phyloP scores from a whole-genome alignment of 64 coral and sea anemone species.

The Stylophora pistillata region DNA sequence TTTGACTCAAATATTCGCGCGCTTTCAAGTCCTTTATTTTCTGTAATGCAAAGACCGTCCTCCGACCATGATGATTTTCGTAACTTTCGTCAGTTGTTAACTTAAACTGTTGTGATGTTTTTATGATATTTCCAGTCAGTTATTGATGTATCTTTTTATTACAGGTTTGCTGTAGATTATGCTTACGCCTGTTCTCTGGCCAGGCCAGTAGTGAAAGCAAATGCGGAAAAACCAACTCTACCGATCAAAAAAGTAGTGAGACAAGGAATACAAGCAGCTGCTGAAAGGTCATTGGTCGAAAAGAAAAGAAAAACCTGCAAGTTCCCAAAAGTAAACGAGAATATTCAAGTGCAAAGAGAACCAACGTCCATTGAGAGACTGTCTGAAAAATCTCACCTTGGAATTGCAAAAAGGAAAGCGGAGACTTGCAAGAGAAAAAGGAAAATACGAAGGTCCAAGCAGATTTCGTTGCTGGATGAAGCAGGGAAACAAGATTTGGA shows the following conservation, averaged over 20 bases:
- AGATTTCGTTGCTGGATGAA: conserved; percentile 14
- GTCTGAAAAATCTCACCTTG: not conserved
- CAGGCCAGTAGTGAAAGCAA: not conserved
- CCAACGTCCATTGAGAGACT: no score
- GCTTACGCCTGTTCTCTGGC: conserved; percentile 39
- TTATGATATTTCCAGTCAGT: not conserved
- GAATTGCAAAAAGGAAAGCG: not conserved
- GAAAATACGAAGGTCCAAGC: not conserved
- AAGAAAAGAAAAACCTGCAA: not conserved
- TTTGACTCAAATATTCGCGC: no score
- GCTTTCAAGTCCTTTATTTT: no score
- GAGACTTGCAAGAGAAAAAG: not conserved
- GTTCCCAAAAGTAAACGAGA: not conserved
- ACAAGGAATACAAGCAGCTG: conserved; percentile 19
- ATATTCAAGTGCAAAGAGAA: not conserved
- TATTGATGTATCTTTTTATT: not conserved
- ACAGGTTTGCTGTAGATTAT: conserved; percentile 36
- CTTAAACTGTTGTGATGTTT: not conserved
- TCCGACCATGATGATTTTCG: no score
- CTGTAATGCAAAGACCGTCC: no score
- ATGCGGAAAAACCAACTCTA: not conserved
- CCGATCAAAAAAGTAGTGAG: not conserved
- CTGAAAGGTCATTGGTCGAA: not conserved
- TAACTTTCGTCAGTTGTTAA: not conserved
- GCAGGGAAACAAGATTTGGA: not conserved